Evolutionary conservation across 2,888 invertebrate genomes (phyloP).

Genomic region (Eutolmus rufibarbis): DNA sequence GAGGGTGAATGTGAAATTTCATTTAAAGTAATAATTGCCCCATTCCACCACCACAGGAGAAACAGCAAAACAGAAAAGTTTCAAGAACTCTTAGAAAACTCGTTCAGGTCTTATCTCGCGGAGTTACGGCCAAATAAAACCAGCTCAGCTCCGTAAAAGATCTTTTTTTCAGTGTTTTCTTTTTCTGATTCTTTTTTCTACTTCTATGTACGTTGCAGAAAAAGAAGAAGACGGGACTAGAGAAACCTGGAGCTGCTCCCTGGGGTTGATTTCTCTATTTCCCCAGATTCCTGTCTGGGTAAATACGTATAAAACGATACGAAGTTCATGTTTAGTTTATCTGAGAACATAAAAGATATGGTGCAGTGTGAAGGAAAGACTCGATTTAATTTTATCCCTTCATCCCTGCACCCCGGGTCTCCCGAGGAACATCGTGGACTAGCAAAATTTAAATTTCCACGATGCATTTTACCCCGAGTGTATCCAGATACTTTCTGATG

Average conservation of each 20-base stretch:
- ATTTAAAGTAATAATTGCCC: background rate
- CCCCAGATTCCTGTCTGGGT: background rate
- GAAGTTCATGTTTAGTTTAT: background rate
- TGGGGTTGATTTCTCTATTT: background rate
- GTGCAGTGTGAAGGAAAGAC: background rate
- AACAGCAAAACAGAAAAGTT: background rate
- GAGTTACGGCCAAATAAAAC: background rate
- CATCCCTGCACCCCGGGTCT: background rate
- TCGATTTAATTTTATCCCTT: background rate
- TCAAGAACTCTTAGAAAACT: background rate
- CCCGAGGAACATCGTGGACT: background rate
- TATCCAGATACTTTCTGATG: background rate
- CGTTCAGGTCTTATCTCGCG: background rate
- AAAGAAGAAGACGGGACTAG: background rate
- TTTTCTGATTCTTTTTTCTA: background rate
- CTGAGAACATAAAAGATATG: background rate
- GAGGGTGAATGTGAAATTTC: background rate
- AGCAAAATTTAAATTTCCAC: background rate
- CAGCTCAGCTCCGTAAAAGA: background rate
- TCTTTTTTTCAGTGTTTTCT: background rate
- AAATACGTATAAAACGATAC: background rate
- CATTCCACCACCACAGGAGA: background rate
- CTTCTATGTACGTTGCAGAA: background rate
- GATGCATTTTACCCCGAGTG: background rate
- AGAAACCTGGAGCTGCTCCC: background rate